Percentiles rank a stretch among this genome's conserved stretches.
These are phyloP conservation scores for Gasteruption jaculator DNA, from an alignment of 2,888 invertebrate genomes.

Conservation along the genomic window DNA sequence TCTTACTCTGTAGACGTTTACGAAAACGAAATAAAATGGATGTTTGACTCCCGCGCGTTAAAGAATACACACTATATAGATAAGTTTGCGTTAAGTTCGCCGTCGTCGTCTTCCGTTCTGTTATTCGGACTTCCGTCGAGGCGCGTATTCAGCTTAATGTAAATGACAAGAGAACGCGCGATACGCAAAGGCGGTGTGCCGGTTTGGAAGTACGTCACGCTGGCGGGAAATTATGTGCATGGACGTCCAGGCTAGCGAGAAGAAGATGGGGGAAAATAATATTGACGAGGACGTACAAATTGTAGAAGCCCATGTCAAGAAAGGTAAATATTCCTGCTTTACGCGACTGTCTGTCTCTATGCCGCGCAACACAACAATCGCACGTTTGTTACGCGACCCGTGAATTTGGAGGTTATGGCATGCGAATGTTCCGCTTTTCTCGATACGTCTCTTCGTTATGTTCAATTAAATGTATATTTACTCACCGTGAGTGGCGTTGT, in stretches of 20 bases:
- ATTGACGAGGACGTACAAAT: constrained; percentile 48
- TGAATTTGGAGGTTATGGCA: constrained; percentile 34
- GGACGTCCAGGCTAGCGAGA: constrained; percentile 47
- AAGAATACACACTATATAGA: too few species aligned
- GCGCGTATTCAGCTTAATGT: constrained; percentile 29
- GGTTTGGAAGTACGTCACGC: constrained; percentile 33
- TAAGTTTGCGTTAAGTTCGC: too few species aligned
- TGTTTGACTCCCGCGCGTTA: too few species aligned
- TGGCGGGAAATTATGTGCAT: constrained; percentile 47
- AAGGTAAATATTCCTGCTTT: constrained; percentile 41
- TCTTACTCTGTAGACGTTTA: too few species aligned
- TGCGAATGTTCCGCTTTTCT: too few species aligned
- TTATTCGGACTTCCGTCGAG: constrained; percentile 7
- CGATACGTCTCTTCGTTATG: too few species aligned
- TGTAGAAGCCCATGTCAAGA: constrained; percentile 41
- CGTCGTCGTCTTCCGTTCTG: constrained; percentile 5
- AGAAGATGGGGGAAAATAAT: constrained; percentile 45
- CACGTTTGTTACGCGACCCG: too few species aligned
- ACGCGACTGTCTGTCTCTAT: too few species aligned
- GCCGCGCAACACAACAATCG: too few species aligned
- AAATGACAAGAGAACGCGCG: constrained; percentile 39
- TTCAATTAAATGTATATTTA: too few species aligned
- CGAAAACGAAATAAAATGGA: too few species aligned
- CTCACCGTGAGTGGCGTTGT: too few species aligned
- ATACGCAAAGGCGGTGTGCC: constrained; percentile 30